Evolutionary conservation across 1,140 invertebrate species (phyloP), one percentile per base, ranked within the genome.

Genomic region (Temnothorax nylanderi): DNA sequence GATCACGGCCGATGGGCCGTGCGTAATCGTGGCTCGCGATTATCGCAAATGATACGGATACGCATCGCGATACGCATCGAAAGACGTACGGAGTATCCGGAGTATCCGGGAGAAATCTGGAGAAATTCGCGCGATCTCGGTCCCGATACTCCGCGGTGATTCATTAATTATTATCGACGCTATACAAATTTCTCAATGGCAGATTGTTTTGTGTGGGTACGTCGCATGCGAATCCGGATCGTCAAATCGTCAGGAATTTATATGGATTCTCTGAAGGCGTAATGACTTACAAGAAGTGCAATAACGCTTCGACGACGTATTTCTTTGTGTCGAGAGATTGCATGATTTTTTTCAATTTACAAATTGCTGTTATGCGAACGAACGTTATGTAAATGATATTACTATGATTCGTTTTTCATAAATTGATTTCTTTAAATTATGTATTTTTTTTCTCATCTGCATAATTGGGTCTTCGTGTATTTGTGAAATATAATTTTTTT

Each of bases 101-200:
- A 10, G 37, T 37, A 11, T 82, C 67, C 51, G 67, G 54, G 67
- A 84, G 54, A 82, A 74, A 82, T 47, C 49, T 51, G 21, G 21
- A 71, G 37, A 74, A 60, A 74, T 26, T 60, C 11, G 7, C 32
- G 44, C 21, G 26, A 26, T 72, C 47, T 16, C 10, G 21, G 13
- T 5, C 62, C 18, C 18, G n/a, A 60, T 47, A 60, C 0, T 5
- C 0, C 16, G 34, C 2, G 37, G 16, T n/a, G 16, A n/a, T n/a
- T 54, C 16, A 47, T 16, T 41, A 10, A 7, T 58, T 37, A 7
- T 58, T 37, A 10, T 3, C 1, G 18, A 47, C 26, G 37, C 44
- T 26, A 26, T 16, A 13, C 1, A 37, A 13, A 21, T 47, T 69
- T 81, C 13, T 32, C 8, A 26, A 34, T 44, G 41, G 11, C 26